Percentiles rank a stretch among this genome's conserved stretches.
Evolutionary conservation across 2,113 vertebrate genomes (phyloP).

Genomic region (Dasyornis broadbenti): DNA sequence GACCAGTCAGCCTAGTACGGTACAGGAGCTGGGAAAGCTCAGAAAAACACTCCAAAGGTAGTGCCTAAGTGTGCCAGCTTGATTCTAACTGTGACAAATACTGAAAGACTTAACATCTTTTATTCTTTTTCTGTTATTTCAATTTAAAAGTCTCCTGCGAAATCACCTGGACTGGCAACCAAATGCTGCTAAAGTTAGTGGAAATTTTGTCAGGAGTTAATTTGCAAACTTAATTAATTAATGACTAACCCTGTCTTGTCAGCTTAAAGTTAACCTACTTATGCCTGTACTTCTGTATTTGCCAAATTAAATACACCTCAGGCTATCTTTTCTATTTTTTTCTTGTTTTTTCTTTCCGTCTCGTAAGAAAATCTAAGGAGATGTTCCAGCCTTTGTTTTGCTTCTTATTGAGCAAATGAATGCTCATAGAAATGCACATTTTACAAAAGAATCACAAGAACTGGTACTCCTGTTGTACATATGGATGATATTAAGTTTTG

Average conservation of each 20-base stretch:
- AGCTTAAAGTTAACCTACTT: slow-evolving; percentile 26
- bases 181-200: background rate
- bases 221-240: background rate
- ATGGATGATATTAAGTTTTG: background rate
- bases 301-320: background rate
- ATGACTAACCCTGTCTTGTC: background rate
- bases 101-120: background rate
- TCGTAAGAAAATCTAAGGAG: background rate
- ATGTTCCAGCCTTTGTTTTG: background rate
- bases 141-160: background rate
- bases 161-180: background rate
- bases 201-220: background rate
- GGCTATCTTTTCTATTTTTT: background rate
- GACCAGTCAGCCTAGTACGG: background rate
- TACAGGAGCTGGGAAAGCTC: background rate
- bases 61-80: background rate
- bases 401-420: background rate
- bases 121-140: background rate
- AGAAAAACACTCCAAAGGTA: background rate
- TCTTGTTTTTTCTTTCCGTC: background rate
- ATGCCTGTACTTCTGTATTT: background rate
- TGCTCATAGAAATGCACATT: background rate
- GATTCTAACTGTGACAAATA: background rate
- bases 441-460: background rate
- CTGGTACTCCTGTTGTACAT: background rate